Percentiles rank a stretch among this genome's conserved stretches.
These are phyloP conservation scores for Alfaro cultratus DNA, from an alignment of 2,797 vertebrate species.

Conservation along the genomic window DNA sequence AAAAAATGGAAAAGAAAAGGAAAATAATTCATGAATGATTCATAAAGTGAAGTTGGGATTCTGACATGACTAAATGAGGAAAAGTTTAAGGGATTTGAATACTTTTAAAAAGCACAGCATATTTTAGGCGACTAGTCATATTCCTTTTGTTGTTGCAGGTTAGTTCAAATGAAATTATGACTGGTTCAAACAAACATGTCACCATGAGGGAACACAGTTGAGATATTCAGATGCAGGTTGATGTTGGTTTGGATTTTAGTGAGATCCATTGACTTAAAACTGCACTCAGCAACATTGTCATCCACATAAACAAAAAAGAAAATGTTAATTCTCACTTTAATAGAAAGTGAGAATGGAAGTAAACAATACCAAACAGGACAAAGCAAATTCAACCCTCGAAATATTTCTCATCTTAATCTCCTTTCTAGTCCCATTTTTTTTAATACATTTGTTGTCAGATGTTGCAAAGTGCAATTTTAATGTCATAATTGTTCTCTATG, in stretches of 20 bases:
- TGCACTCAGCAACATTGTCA: slow-evolving; percentile 42
- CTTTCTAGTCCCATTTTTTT: no score
- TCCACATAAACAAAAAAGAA: not conserved
- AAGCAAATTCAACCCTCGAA: not conserved
- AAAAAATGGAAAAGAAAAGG: not conserved
- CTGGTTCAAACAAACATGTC: slow-evolving; percentile 25
- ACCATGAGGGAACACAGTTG: slow-evolving; percentile 38
- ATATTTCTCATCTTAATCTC: not conserved
- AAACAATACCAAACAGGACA: not conserved
- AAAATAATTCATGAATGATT: not conserved
- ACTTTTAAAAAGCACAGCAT: not conserved
- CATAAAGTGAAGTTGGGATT: not conserved
- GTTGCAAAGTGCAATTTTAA: slow-evolving; percentile 63
- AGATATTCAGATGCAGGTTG: slow-evolving; percentile 35
- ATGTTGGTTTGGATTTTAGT: slow-evolving; percentile 24
- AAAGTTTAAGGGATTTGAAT: not conserved
- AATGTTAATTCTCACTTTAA: no score
- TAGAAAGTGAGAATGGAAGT: not conserved
- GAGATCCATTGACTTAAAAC: slow-evolving; percentile 52
- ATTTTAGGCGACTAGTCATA: not conserved
- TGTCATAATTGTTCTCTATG: slow-evolving; percentile 12
- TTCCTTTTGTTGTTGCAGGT: not conserved
- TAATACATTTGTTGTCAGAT: slow-evolving; percentile 1
- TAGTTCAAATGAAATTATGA: slow-evolving; percentile 5
- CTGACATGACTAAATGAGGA: not conserved